These are phyloP conservation scores for Nomada lathburiana DNA, from an alignment of 2,888 invertebrate genomes.

Conservation along the genomic window DNA sequence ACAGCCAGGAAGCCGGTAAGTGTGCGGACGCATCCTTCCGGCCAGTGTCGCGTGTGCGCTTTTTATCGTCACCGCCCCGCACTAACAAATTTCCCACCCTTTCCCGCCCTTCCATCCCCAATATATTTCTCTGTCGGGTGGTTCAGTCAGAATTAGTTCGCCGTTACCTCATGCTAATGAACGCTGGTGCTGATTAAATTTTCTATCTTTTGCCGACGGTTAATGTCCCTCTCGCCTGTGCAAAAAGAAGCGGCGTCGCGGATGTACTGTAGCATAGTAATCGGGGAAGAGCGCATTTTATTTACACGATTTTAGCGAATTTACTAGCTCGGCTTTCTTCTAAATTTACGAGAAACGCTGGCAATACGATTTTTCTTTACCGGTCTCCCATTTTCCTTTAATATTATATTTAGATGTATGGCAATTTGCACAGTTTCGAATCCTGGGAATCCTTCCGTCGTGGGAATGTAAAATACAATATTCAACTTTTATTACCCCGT, in stretches of 20 bases:
- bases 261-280: too few species aligned
- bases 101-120: background rate
- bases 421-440: too few species aligned
- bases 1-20: conserved; percentile 78
- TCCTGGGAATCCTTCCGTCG: too few species aligned
- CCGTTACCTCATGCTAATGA: conserved; percentile 22
- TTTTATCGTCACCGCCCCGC: conserved; percentile 55
- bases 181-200: conserved; percentile 27
- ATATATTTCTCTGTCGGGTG: conserved; percentile 5
- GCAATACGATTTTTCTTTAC: background rate
- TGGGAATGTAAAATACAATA: too few species aligned
- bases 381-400: too few species aligned
- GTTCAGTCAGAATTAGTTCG: conserved; percentile 20
- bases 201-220: background rate
- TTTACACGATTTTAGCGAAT: conserved; percentile 23
- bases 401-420: too few species aligned
- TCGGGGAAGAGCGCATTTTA: background rate
- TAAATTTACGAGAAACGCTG: background rate
- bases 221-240: background rate
- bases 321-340: conserved; percentile 1
- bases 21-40: conserved; percentile 77
- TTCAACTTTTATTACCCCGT: too few species aligned
- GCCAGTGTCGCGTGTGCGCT: conserved; percentile 68
- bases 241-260: background rate
- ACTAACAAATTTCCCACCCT: conserved; percentile 46